Evolutionary conservation across 1,140 invertebrate genomes (phyloP), one percentile per base, ranked within the genome.

Genomic region (Laupala kohalensis): DNA sequence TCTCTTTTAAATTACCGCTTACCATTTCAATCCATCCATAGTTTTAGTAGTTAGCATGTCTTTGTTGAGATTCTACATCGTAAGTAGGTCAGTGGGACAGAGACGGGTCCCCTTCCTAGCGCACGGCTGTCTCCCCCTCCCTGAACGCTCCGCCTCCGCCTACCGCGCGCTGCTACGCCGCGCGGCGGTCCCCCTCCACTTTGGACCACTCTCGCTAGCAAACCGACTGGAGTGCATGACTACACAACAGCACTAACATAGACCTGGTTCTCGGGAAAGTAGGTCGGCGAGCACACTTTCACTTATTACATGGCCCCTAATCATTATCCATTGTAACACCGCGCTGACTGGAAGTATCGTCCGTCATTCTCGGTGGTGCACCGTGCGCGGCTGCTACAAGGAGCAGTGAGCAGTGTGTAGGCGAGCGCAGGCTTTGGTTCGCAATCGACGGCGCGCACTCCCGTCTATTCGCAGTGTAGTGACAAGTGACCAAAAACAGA

Each of bases 11-110:
- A 53, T 53, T 53, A 9, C n/a, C 37, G 9, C 37, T 53, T 53
- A 9, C 37, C 19, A 9, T 53, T 53, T 53, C 19, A 19, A 53
- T 53, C 19, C 37, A 19, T 53, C 37, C 37, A 9, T 53, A 9
- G 9, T 53, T 19, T 1, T 53, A 13, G 9, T 53, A 53, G 37
- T 53, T 53, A 53, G 37, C 37, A 19, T 53, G 37, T 9, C 37
- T 53, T 53, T 53, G 37, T 53, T 25, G 66, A 26, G 66, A 67
- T 67, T 28, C 25, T n/a, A 37, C n/a, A 26, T 53, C 37, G 30
- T 81, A 81, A 81, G 82, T 83, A 81, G 78, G 87, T 89, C 87
- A 89, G 86, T 89, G 84, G 88, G 87, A 82, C 84, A 84, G 37
- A 53, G 37, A 13, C 37, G 37, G 37, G 9, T 80, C 83, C 79